Conservation (phyloP, 1,140 invertebrate genomes). For the Halotydeus destructor region DNA sequence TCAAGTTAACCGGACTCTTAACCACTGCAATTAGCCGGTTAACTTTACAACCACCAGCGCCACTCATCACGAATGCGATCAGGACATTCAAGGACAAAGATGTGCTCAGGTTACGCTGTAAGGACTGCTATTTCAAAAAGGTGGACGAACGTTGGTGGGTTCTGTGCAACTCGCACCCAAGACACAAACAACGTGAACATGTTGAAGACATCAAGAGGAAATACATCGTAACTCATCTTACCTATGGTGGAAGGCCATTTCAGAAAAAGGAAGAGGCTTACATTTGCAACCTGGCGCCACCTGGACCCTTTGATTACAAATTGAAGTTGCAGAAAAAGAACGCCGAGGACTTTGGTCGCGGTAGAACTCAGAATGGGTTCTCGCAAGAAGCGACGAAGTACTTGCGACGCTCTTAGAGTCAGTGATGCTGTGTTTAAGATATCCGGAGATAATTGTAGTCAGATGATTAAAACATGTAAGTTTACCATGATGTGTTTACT, state of each 20-base stretch:
- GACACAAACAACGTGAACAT: slow-evolving; percentile 55
- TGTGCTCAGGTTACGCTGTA: slow-evolving; percentile 38
- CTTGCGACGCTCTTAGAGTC: too few relatives aligned
- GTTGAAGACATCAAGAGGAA: slow-evolving; percentile 36
- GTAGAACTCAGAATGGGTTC: too few relatives aligned
- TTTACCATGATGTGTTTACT: too few relatives aligned
- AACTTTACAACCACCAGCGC: too few relatives aligned
- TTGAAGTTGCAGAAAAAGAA: too few relatives aligned
- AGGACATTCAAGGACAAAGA: slow-evolving; percentile 38
- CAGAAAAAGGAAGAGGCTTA: slow-evolving; percentile 21
- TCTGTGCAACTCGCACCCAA: slow-evolving; percentile 44
- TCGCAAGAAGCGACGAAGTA: too few relatives aligned
- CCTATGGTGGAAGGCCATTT: slow-evolving; percentile 29
- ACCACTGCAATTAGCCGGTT: too few relatives aligned
- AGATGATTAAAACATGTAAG: too few relatives aligned
- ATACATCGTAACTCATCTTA: slow-evolving; percentile 47
- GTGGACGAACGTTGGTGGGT: slow-evolving; percentile 43
- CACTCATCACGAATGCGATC: slow-evolving; percentile 9
- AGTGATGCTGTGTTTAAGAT: too few relatives aligned
- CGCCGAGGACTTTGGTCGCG: too few relatives aligned
- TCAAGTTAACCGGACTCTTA: too few relatives aligned
- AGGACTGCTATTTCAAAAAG: slow-evolving; percentile 47
- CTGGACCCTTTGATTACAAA: slow-evolving; percentile 1
- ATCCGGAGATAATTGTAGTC: too few relatives aligned
- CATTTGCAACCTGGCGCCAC: not conserved